Base-by-base conservation (phyloP, 2,888 invertebrate species). In the Calameuta pallipes region DNA sequence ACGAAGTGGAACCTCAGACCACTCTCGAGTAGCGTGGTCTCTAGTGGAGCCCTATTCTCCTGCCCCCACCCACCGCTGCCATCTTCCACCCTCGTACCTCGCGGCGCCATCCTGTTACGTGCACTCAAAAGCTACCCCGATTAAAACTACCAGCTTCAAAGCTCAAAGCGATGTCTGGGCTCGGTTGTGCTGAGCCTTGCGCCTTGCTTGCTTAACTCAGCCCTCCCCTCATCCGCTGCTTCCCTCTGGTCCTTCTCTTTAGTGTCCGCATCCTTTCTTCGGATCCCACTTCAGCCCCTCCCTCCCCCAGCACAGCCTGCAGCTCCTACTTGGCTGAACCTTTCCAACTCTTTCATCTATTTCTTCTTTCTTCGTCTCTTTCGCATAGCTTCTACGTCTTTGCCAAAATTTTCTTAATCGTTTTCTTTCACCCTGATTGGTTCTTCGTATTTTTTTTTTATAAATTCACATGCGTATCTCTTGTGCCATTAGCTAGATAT, bases 1-100 rank as follows among this genome's bases (percentile, higher is more conserved):
- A 76, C 79, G 80, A 82, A 86, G 87, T 86, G 82, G 82, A 80
- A 81, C 80, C 84, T 86, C 86, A 86, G 85, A 86, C 84, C 82
- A 75, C 81, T 82, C 83, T 87, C 81, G 80, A 85, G 80, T 69
- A 23, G 79, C 76, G 75, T 73, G 79, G 81, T 83, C 84, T 83
- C 81, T 84, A 83, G 85, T 83, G 83, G 81, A 79, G 75, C 76
- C 30, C 74, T 36, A 74, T 34, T 30, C 35, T 37, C 41, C 36
- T 36, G 4, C 33, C 33, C 33, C 33, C 15, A 23, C 30, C 30
- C 23, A n/a, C 79, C 75, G 36, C 35, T 73, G 13, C 68, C 41
- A 34, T 36, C 77, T 69, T 69, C 70, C 73, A 37, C 77, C 75
- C 70, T 74, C 71, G 41, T 41, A 41, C 41, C 41, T 41, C 41